Percentiles rank a stretch among this genome's conserved stretches.
phyloP scores from a whole-genome alignment of 2,888 invertebrate genomes.

The Arge pagana region DNA sequence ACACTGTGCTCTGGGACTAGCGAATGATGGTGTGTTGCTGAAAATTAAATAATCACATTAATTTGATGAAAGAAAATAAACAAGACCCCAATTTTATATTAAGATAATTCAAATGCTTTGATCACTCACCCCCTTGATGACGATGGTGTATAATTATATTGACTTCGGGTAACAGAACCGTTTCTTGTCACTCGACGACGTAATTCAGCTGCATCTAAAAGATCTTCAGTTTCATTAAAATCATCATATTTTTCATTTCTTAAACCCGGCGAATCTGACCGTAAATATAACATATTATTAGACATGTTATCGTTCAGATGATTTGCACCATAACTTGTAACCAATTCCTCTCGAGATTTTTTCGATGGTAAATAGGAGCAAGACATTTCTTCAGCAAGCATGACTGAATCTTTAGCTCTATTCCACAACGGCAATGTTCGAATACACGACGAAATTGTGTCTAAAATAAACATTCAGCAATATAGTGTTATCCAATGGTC shows the following conservation, averaged over 20 bases:
- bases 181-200: constrained; percentile 27
- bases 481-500: not conserved
- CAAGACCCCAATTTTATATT: not conserved
- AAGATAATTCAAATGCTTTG: constrained; percentile 7
- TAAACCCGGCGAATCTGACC: constrained; percentile 25
- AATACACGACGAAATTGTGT: constrained; percentile 32
- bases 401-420: constrained; percentile 29
- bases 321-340: constrained; percentile 31
- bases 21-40: constrained; percentile 36
- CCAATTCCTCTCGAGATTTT: constrained; percentile 39
- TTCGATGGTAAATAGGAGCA: constrained; percentile 48
- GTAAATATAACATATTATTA: constrained; percentile 34
- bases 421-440: constrained; percentile 36
- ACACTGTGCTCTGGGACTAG: constrained; percentile 34
- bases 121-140: constrained; percentile 39
- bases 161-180: constrained; percentile 15
- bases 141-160: constrained; percentile 14
- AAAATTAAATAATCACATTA: constrained; percentile 19
- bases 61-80: not conserved
- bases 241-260: constrained; percentile 17
- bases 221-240: constrained; percentile 28
- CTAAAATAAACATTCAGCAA: constrained; percentile 30
- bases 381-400: constrained; percentile 44
- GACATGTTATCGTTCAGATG: constrained; percentile 37
- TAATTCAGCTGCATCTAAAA: constrained; percentile 36